Evolutionary conservation across 1,140 invertebrate species (phyloP).

Genomic region (Cataglyphis hispanica): DNA sequence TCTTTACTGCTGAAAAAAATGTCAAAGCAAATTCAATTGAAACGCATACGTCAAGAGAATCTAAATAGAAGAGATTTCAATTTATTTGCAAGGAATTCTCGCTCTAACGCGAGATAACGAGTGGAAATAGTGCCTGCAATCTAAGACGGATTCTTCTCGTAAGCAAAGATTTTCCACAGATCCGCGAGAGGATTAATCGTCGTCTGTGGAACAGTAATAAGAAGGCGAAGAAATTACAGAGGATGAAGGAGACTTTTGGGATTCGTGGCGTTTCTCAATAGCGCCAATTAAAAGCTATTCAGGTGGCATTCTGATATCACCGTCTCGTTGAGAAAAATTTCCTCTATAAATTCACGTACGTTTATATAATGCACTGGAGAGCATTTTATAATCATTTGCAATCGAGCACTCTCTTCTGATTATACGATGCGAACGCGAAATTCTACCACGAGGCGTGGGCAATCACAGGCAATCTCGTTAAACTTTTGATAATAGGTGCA

Average conservation of each 20-base stretch:
- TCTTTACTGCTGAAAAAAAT: background rate
- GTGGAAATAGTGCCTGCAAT: conserved; percentile 28
- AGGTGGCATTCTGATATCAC: background rate
- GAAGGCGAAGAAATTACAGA: conserved; percentile 66
- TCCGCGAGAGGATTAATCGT: conserved; percentile 66
- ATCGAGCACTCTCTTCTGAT: background rate
- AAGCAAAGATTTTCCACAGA: conserved; percentile 41
- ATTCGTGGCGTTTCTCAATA: conserved; percentile 62
- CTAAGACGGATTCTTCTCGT: conserved; percentile 35
- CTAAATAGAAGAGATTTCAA: conserved; percentile 55
- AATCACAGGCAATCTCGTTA: conserved; percentile 21
- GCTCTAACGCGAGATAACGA: conserved; percentile 59
- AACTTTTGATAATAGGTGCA: conserved; percentile 43
- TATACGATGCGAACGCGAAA: background rate
- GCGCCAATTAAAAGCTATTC: conserved; percentile 62
- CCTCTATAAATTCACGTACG: conserved; percentile 1
- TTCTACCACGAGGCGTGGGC: background rate
- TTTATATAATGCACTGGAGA: background rate
- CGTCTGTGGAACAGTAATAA: conserved; percentile 48
- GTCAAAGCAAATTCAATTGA: conserved; percentile 10
- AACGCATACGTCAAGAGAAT: background rate
- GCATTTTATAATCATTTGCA: conserved; percentile 2
- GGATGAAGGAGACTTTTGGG: conserved; percentile 70
- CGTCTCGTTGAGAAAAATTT: conserved; percentile 30
- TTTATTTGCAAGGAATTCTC: conserved; percentile 39